phyloP scores from a whole-genome alignment of 2,888 invertebrate genomes.

The Heliconius ethilla region DNA sequence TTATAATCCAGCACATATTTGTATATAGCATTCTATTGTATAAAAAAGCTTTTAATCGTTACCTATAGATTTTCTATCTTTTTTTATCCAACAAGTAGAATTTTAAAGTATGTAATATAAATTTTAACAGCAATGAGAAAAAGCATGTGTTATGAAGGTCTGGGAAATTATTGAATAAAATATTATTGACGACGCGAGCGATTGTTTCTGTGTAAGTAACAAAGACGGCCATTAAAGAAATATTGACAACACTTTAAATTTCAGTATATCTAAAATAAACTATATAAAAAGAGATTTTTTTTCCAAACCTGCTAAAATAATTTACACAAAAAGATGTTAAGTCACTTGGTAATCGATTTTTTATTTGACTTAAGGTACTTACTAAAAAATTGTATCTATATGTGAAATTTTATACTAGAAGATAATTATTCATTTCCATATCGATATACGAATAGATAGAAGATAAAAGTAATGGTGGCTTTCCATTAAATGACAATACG shows the following conservation, averaged over 20 bases:
- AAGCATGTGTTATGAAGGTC: constrained; percentile 37
- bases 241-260: background rate
- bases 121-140: constrained; percentile 13
- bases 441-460: background rate
- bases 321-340: too few species aligned
- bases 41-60: background rate
- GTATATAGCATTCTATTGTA: background rate
- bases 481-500: constrained; percentile 8
- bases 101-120: background rate
- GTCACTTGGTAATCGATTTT: background rate
- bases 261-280: background rate
- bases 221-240: constrained; percentile 22
- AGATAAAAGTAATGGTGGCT: background rate
- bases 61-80: too few species aligned
- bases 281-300: too few species aligned
- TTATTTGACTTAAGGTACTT: background rate
- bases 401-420: constrained; percentile 3
- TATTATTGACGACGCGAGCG: constrained; percentile 29
- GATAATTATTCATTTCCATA: background rate
- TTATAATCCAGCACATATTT: background rate
- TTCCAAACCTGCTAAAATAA: too few species aligned
- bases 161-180: constrained; percentile 34
- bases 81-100: background rate
- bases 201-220: constrained; percentile 21
- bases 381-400: background rate